These are phyloP conservation scores for Sigmodon hispidus DNA, from an alignment of 2,113 vertebrate genomes.

Conservation along the genomic window DNA sequence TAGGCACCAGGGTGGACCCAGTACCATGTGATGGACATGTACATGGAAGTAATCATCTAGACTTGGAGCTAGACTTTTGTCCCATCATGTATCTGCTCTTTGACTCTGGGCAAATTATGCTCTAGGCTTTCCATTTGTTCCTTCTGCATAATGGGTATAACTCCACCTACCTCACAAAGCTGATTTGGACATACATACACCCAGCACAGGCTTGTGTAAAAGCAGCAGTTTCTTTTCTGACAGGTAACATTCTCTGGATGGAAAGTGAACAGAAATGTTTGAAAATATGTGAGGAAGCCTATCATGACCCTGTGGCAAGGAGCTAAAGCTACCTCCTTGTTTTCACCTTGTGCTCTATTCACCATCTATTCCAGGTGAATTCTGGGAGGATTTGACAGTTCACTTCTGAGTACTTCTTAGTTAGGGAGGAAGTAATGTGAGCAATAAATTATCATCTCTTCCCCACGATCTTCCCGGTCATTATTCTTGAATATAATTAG, in stretches of 20 bases:
- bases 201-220: background rate
- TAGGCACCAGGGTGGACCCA: background rate
- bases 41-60: background rate
- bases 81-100: background rate
- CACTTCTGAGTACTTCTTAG: conserved; percentile 55
- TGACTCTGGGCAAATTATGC: background rate
- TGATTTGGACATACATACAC: background rate
- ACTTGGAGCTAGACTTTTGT: conserved; percentile 2
- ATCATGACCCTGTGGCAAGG: background rate
- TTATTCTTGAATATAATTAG: conserved; percentile 76
- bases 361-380: conserved; percentile 33
- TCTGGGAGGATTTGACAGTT: conserved; percentile 40
- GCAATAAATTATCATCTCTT: conserved; percentile 73
- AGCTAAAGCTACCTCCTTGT: background rate
- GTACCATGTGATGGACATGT: background rate
- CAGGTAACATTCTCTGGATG: background rate
- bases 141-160: background rate
- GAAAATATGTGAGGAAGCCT: background rate
- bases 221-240: background rate
- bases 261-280: background rate
- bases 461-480: conserved; percentile 59
- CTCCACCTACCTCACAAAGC: background rate
- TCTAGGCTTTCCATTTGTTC: background rate
- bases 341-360: conserved; percentile 13
- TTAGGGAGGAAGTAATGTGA: conserved; percentile 51